A percentile compares a stretch with the other conserved stretches of the same genome.
Evolutionary conservation across 2,888 invertebrate genomes (phyloP).

Genomic region (Drosophila imparisetae): DNA sequence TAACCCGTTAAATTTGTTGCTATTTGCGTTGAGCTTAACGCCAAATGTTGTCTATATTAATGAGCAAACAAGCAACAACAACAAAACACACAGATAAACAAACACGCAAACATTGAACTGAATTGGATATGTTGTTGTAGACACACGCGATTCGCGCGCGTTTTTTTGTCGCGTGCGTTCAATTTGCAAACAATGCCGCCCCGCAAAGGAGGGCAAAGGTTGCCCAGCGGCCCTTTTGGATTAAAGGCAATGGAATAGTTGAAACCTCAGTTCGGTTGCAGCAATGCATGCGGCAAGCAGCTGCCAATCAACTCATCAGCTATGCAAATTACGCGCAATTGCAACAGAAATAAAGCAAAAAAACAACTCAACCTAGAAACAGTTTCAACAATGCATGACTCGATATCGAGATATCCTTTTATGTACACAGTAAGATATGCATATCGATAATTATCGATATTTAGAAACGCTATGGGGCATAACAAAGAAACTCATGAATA

Average conservation of each 20-base stretch:
- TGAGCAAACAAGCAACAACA: constrained; percentile 9
- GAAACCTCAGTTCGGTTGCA: constrained; percentile 17
- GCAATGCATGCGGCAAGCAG: constrained; percentile 11
- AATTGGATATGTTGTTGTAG: constrained; percentile 1
- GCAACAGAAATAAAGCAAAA: constrained; percentile 23
- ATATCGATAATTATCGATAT: too few relatives aligned
- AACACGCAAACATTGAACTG: not conserved
- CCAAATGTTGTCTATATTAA: constrained; percentile 43
- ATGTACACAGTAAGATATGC: too few relatives aligned
- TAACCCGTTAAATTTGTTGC: constrained; percentile 58
- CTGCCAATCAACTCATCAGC: constrained; percentile 33
- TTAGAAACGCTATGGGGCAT: too few relatives aligned
- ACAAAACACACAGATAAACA: not conserved
- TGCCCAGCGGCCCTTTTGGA: constrained; percentile 13
- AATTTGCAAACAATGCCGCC: constrained; percentile 45
- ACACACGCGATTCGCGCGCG: constrained; percentile 35
- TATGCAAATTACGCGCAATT: constrained; percentile 68
- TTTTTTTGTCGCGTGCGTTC: constrained; percentile 67
- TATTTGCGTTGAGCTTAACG: constrained; percentile 54
- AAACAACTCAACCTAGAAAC: too few relatives aligned
- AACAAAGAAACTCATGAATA: too few relatives aligned
- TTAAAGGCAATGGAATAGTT: constrained; percentile 60
- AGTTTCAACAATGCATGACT: too few relatives aligned
- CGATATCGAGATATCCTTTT: too few relatives aligned
- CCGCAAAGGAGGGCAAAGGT: not conserved